Conservation (phyloP, 2,888 invertebrate species). For the Synergus itoensis region DNA sequence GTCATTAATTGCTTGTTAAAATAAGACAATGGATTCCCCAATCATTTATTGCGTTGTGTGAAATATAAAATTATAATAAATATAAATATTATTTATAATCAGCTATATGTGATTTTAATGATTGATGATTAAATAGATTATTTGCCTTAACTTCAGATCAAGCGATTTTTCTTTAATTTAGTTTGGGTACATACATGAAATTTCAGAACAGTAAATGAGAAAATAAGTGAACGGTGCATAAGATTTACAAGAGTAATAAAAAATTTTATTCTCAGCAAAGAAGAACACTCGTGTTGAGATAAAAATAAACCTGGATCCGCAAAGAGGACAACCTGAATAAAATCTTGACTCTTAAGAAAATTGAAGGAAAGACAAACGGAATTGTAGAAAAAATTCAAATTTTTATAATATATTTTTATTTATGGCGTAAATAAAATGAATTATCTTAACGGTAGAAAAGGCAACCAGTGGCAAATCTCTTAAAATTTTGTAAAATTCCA, state of each 20-base stretch:
- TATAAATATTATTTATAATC: too few species aligned
- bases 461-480: too few species aligned
- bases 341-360: background rate
- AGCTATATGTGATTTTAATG: too few species aligned
- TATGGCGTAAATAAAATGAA: background rate
- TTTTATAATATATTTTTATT: too few species aligned
- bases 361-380: too few species aligned
- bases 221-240: constrained; percentile 27
- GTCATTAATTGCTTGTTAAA: too few species aligned
- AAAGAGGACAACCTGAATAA: constrained; percentile 12
- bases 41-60: too few species aligned
- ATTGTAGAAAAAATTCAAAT: too few species aligned
- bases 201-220: background rate
- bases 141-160: background rate
- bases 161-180: background rate
- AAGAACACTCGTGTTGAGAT: constrained; percentile 1
- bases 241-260: constrained; percentile 25
- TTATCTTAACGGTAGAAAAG: too few species aligned
- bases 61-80: too few species aligned
- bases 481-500: too few species aligned
- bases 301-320: constrained; percentile 20
- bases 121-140: background rate
- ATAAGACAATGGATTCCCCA: too few species aligned
- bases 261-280: constrained; percentile 9
- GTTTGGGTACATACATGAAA: background rate